A percentile compares a stretch with the other conserved stretches of the same genome.
phyloP scores from a whole-genome alignment of 2,797 vertebrate species.

The Leuciscus waleckii region DNA sequence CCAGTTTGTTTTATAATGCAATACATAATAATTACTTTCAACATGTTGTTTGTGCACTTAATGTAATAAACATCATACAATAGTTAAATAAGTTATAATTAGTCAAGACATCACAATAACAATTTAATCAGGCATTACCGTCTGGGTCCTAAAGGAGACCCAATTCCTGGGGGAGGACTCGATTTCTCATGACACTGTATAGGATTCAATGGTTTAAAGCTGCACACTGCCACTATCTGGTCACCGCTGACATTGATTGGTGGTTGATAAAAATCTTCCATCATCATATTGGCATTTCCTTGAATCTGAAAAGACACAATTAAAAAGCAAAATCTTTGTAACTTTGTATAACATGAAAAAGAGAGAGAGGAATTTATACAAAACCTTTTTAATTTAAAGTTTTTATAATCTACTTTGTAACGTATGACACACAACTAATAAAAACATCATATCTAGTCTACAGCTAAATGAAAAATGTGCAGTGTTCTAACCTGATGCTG shows the following conservation, averaged over 20 bases:
- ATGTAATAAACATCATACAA: no score
- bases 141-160: no score
- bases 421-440: background rate
- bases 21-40: no score
- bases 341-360: background rate
- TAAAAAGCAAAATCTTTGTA: background rate
- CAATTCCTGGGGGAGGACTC: no score
- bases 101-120: no score
- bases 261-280: background rate
- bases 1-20: no score
- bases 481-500: conserved; percentile 5
- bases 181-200: no score
- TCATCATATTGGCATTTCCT: background rate
- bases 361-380: background rate
- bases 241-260: background rate
- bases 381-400: background rate
- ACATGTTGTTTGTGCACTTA: no score
- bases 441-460: background rate
- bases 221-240: conserved; percentile 24
- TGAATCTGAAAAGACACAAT: background rate
- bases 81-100: no score
- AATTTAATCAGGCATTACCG: no score
- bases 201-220: conserved; percentile 1
- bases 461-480: background rate
- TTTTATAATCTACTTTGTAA: background rate